Percentiles rank a stretch among this genome's conserved stretches.
phyloP scores from a whole-genome alignment of 2,888 invertebrate species.

The Tachina lurida region DNA sequence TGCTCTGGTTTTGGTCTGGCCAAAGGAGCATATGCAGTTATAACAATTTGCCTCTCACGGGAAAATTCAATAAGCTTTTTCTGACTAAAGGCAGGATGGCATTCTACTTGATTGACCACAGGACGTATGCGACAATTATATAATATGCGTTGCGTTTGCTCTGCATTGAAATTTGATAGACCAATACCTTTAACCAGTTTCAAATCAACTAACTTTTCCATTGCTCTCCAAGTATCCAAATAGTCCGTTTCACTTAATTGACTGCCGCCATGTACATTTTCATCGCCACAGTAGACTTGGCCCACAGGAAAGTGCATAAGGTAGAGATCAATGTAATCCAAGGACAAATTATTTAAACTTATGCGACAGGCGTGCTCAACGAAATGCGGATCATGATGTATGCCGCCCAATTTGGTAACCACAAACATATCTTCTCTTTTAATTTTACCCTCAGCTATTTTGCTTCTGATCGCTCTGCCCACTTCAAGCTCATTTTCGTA shows the following conservation, averaged over 20 bases:
- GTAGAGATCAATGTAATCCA: slow-evolving; percentile 91
- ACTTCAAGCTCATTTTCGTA: slow-evolving; percentile 83
- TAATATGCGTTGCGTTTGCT: slow-evolving; percentile 79
- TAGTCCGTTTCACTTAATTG: slow-evolving; percentile 80
- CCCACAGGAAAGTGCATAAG: slow-evolving; percentile 93
- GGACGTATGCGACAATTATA: slow-evolving; percentile 80
- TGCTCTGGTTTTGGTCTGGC: slow-evolving; percentile 86
- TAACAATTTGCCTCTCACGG: slow-evolving; percentile 85
- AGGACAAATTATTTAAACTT: slow-evolving; percentile 86
- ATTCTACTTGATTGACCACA: slow-evolving; percentile 82
- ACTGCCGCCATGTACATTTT: slow-evolving; percentile 79
- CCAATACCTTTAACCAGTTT: slow-evolving; percentile 80
- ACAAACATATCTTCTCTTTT: slow-evolving; percentile 82
- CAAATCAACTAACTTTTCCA: slow-evolving; percentile 80
- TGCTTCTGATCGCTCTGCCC: slow-evolving; percentile 82
- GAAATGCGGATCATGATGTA: slow-evolving; percentile 86
- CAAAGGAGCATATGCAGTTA: slow-evolving; percentile 89
- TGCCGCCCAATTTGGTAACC: slow-evolving; percentile 80
- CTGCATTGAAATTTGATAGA: slow-evolving; percentile 81
- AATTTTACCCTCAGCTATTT: slow-evolving; percentile 82
- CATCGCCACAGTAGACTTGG: slow-evolving; percentile 84
- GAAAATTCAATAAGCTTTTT: slow-evolving; percentile 87
- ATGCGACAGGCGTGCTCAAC: slow-evolving; percentile 87
- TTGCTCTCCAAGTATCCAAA: slow-evolving; percentile 81
- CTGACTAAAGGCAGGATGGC: slow-evolving; percentile 82